phyloP scores from a whole-genome alignment of 2,888 invertebrate species.

The Meteorus colon region DNA sequence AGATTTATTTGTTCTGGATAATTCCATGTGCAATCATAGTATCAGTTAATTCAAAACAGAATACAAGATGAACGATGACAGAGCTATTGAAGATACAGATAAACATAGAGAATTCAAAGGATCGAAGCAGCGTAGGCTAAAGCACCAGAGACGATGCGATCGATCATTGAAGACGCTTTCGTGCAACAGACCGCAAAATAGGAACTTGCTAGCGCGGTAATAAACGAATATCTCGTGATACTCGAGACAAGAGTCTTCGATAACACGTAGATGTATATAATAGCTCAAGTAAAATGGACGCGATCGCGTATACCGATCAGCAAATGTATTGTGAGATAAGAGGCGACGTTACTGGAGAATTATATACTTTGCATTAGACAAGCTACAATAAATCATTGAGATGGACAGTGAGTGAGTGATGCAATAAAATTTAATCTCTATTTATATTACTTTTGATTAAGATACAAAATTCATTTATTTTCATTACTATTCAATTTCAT shows the following conservation, averaged over 20 bases:
- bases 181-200: conserved; percentile 43
- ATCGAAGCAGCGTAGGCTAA: conserved; percentile 21
- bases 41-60: background rate
- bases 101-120: background rate
- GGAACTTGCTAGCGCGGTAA: conserved; percentile 32
- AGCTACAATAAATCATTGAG: background rate
- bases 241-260: conserved; percentile 42
- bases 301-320: conserved; percentile 14
- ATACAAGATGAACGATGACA: background rate
- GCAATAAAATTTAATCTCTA: background rate
- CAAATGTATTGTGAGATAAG: conserved; percentile 8
- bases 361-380: background rate
- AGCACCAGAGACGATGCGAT: conserved; percentile 28
- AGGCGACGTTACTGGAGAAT: background rate
- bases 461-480: background rate
- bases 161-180: conserved; percentile 33
- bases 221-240: conserved; percentile 38
- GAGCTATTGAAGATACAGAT: conserved; percentile 4
- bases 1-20: conserved; percentile 37
- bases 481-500: background rate
- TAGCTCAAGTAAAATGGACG: conserved; percentile 24
- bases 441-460: conserved; percentile 24
- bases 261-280: conserved; percentile 25
- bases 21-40: conserved; percentile 21
- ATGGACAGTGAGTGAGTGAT: background rate